Percentiles rank a stretch among this genome's conserved stretches.
Evolutionary conservation across 2,797 vertebrate species (phyloP).

Genomic region (Epinephelus malabaricus): DNA sequence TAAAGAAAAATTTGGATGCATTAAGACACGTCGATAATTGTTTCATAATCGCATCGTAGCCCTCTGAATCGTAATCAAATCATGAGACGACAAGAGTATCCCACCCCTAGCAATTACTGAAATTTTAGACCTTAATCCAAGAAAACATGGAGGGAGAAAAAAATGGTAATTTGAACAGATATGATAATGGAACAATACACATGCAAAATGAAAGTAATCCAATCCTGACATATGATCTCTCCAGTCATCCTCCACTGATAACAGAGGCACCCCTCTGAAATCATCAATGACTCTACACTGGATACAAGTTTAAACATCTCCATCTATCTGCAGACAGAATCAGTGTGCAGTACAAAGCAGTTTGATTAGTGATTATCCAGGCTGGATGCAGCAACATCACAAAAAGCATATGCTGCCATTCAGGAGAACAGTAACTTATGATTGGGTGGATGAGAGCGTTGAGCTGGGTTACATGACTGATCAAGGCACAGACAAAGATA

Average conservation of each 20-base stretch:
- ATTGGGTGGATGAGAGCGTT: slow-evolving; percentile 42
- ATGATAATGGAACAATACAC: slow-evolving; percentile 49
- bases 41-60: no score
- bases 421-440: slow-evolving; percentile 31
- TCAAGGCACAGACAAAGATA: slow-evolving; percentile 54
- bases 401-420: slow-evolving; percentile 12
- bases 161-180: slow-evolving; percentile 39
- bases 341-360: slow-evolving; percentile 29
- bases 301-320: slow-evolving; percentile 9
- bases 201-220: slow-evolving; percentile 74
- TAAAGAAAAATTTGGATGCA: no score
- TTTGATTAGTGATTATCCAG: slow-evolving; percentile 40
- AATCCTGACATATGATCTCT: slow-evolving; percentile 34
- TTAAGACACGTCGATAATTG: no score
- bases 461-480: slow-evolving; percentile 59
- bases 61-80: no score
- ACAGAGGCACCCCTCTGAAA: slow-evolving; percentile 39
- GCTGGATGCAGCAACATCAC: slow-evolving; percentile 42
- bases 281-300: slow-evolving; percentile 27
- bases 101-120: slow-evolving; percentile 9
- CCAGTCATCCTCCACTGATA: slow-evolving; percentile 32
- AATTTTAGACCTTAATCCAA: slow-evolving; percentile 38
- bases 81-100: no score
- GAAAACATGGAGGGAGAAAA: slow-evolving; percentile 24
- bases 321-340: slow-evolving; percentile 43